phyloP scores from a whole-genome alignment of 1,140 invertebrate species.

The Antheraea mylitta region DNA sequence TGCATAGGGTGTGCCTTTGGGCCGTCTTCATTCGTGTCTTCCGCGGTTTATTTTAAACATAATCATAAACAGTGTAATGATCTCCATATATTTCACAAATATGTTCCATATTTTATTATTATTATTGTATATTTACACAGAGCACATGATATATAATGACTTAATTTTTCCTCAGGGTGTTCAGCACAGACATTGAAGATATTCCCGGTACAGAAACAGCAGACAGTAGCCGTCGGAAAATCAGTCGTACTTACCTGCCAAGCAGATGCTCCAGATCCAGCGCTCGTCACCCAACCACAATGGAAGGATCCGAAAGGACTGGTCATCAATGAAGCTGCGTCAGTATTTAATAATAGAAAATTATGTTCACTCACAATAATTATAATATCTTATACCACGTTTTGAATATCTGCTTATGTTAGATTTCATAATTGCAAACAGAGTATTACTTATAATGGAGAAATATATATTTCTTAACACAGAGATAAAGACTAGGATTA shows the following conservation, averaged over 20 bases:
- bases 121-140: no score
- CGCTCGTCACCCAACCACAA: constrained; percentile 82
- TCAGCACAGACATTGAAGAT: constrained; percentile 81
- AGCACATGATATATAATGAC: neutral
- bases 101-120: no score
- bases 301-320: constrained; percentile 85
- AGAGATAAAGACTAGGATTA: no score
- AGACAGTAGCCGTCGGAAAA: constrained; percentile 84
- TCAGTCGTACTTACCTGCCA: constrained; percentile 85
- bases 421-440: neutral
- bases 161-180: constrained; percentile 50
- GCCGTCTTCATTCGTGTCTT: constrained; percentile 5
- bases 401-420: no score
- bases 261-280: constrained; percentile 80
- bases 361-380: no score
- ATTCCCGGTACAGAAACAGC: constrained; percentile 81
- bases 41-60: constrained; percentile 3
- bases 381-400: no score
- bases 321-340: constrained; percentile 83
- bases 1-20: constrained; percentile 10
- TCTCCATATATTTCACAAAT: no score
- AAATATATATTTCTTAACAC: no score
- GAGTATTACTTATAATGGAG: no score
- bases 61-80: constrained; percentile 10
- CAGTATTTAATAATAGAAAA: constrained; percentile 45